phyloP scores from a whole-genome alignment of 2,888 invertebrate species.

The Conistra vaccinii region DNA sequence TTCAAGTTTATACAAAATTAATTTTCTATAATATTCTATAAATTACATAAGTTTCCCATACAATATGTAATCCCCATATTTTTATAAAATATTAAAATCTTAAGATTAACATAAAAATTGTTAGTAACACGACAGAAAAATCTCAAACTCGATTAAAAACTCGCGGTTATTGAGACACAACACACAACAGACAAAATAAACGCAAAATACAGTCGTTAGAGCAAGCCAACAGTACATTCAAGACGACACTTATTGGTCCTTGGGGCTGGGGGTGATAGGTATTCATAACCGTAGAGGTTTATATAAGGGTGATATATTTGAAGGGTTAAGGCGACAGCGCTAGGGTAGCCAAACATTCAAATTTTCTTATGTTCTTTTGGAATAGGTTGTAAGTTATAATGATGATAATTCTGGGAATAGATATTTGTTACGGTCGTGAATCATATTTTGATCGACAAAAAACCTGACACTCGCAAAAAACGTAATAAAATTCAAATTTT shows the following conservation, averaged over 20 bases:
- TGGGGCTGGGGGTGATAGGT: background rate
- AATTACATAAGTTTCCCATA: background rate
- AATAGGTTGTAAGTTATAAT: no score
- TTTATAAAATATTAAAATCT: background rate
- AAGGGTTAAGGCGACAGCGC: background rate
- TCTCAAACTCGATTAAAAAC: constrained; percentile 35
- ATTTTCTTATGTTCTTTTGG: background rate
- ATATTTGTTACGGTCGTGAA: no score
- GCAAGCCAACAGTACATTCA: constrained; percentile 72
- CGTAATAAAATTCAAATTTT: no score
- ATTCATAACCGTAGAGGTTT: background rate
- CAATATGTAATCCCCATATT: background rate
- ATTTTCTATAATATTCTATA: background rate
- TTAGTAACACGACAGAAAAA: constrained; percentile 60
- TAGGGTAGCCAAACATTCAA: background rate
- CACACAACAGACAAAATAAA: constrained; percentile 65
- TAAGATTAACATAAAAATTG: constrained; percentile 19
- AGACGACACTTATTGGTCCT: constrained; percentile 59
- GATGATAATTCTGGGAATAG: no score
- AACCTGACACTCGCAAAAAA: no score
- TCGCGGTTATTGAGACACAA: constrained; percentile 58
- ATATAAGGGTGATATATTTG: no score
- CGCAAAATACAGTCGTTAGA: constrained; percentile 59
- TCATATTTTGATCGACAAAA: no score
- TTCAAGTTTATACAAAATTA: background rate